A percentile compares a stretch with the other conserved stretches of the same genome.
Evolutionary conservation across 1,140 invertebrate species (phyloP).

Genomic region (Drosophila ohnishii): DNA sequence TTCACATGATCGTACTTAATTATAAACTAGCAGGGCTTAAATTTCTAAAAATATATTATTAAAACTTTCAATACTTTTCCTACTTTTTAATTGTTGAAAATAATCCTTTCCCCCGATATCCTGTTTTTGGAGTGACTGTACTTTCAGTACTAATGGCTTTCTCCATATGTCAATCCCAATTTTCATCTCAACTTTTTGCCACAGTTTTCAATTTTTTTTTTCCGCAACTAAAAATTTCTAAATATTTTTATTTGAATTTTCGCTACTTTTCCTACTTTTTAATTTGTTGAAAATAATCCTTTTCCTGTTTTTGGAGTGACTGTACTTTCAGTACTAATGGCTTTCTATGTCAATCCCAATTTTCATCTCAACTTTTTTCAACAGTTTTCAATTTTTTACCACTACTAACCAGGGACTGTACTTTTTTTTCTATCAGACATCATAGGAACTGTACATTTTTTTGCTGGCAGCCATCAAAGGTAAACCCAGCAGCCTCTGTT

Average conservation of each 20-base stretch:
- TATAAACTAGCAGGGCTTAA: no score
- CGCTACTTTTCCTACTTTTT: no score
- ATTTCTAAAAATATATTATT: no score
- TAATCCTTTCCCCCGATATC: not conserved
- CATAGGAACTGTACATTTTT: slow-evolving; percentile 1
- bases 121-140: no score
- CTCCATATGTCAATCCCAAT: not conserved
- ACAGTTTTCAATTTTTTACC: not conserved
- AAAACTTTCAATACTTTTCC: no score
- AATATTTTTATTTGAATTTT: no score
- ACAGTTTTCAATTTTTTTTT: no score
- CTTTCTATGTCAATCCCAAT: not conserved
- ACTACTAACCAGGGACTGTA: not conserved
- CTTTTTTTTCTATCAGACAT: not conserved
- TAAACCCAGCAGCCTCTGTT: not conserved
- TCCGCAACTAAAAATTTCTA: no score
- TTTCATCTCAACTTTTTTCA: not conserved
- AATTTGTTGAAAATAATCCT: not conserved
- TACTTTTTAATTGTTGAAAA: no score
- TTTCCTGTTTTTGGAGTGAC: no score
- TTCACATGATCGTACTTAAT: no score
- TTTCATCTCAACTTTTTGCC: not conserved
- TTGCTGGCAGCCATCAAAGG: slow-evolving; percentile 3
- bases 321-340: not conserved
- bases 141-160: not conserved